Conservation (phyloP, 2,113 vertebrate genomes). For the Corythoichthys haematopterus region DNA sequence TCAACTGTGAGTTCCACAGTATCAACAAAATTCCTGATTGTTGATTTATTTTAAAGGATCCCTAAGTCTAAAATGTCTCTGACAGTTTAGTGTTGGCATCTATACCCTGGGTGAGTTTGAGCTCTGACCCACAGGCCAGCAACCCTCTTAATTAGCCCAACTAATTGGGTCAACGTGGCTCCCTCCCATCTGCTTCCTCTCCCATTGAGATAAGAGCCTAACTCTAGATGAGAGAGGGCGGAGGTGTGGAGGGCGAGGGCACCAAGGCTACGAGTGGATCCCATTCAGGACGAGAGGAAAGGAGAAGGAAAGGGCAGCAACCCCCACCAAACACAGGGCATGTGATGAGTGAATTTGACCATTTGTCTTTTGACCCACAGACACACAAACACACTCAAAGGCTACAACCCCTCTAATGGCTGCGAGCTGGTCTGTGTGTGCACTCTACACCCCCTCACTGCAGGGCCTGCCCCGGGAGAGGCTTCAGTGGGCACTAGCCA, state of each 20-base stretch:
- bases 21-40: not conserved
- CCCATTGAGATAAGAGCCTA: slow-evolving; percentile 62
- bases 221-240: slow-evolving; percentile 28
- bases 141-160: slow-evolving; percentile 61
- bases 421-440: slow-evolving; percentile 26
- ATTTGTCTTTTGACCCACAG: slow-evolving; percentile 63
- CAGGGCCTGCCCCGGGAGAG: slow-evolving; percentile 17
- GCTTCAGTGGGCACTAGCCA: slow-evolving; percentile 10
- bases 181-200: slow-evolving; percentile 61
- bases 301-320: slow-evolving; percentile 29
- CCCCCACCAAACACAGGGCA: slow-evolving; percentile 46
- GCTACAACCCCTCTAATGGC: slow-evolving; percentile 57
- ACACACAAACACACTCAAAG: slow-evolving; percentile 32
- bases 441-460: slow-evolving; percentile 46
- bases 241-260: slow-evolving; percentile 10
- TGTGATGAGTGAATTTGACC: slow-evolving; percentile 72
- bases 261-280: slow-evolving; percentile 18
- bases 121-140: slow-evolving; percentile 46
- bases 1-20: not conserved
- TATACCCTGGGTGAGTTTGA: slow-evolving; percentile 35
- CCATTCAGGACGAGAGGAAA: slow-evolving; percentile 30
- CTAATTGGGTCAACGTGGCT: slow-evolving; percentile 64
- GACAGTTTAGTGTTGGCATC: not conserved
- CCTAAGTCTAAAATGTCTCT: not conserved
- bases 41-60: not conserved